A percentile compares a stretch with the other conserved stretches of the same genome.
phyloP scores from a whole-genome alignment of 1,140 invertebrate genomes.

The Zaprionus lachaisei region DNA sequence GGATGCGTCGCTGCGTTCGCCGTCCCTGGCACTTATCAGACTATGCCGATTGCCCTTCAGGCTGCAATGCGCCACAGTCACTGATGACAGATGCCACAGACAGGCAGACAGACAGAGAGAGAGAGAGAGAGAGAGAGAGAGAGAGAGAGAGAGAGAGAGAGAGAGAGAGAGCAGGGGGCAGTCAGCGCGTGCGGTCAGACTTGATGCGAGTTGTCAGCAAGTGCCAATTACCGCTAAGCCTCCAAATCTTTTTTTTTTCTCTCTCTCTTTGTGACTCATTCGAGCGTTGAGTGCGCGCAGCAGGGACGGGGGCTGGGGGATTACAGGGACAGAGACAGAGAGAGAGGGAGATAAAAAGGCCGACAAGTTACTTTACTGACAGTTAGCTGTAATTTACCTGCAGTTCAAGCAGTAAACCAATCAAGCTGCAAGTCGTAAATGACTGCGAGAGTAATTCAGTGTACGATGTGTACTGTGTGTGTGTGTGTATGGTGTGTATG shows the following conservation, averaged over 20 bases:
- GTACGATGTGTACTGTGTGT: neutral
- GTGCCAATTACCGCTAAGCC: conserved; percentile 54
- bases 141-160: neutral
- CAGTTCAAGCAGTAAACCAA: conserved; percentile 16
- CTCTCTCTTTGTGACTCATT: conserved; percentile 36
- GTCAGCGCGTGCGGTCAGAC: conserved; percentile 14
- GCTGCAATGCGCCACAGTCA: conserved; percentile 54
- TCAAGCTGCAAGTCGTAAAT: conserved; percentile 19
- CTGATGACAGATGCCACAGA: conserved; percentile 4
- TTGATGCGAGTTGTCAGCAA: conserved; percentile 31
- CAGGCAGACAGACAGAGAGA: conserved; percentile 15
- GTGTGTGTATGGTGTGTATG: neutral
- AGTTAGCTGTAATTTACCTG: conserved; percentile 28
- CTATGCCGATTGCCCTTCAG: conserved; percentile 44
- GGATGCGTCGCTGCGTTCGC: conserved; percentile 6
- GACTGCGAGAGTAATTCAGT: neutral
- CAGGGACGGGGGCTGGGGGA: too few relatives aligned
- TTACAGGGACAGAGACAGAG: neutral
- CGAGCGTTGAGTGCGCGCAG: conserved; percentile 10
- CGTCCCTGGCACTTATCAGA: conserved; percentile 42
- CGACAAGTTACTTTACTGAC: neutral
- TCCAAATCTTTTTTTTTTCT: conserved; percentile 23
- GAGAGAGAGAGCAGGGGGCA: too few relatives aligned
- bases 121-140: neutral
- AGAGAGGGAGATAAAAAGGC: neutral